phyloP scores from a whole-genome alignment of 2,888 invertebrate species.

The Tillus elongatus region DNA sequence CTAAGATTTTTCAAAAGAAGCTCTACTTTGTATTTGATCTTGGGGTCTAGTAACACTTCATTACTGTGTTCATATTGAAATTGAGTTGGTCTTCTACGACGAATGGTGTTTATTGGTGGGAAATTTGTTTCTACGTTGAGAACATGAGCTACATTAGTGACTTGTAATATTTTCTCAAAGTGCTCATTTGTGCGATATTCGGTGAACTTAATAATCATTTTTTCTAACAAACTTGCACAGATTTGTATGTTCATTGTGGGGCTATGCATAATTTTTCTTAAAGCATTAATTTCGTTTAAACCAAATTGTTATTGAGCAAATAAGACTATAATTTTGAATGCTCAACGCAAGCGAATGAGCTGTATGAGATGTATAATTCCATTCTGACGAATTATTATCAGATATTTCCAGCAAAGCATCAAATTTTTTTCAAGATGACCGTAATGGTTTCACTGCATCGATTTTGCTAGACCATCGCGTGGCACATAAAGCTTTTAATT shows the following conservation, averaged over 20 bases:
- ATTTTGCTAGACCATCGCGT: no score
- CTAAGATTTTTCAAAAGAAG: conserved; percentile 15
- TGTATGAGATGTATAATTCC: not conserved
- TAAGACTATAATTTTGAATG: no score
- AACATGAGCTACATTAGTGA: no score
- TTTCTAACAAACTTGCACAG: no score
- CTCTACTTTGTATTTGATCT: conserved; percentile 17
- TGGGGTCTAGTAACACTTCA: conserved; percentile 19
- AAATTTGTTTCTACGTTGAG: no score
- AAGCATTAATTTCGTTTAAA: conserved; percentile 1
- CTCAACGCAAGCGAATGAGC: no score
- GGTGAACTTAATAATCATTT: conserved; percentile 28
- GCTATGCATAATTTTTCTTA: not conserved
- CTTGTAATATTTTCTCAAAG: no score
- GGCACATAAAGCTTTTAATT: conserved; percentile 4
- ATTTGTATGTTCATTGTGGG: conserved; percentile 18
- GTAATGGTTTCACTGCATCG: not conserved
- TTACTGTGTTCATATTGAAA: conserved; percentile 19
- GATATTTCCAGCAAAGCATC: no score
- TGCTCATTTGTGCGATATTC: no score
- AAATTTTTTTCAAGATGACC: not conserved
- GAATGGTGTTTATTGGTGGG: no score
- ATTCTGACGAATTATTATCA: not conserved
- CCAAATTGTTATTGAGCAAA: not conserved
- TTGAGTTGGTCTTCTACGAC: conserved; percentile 10